These are phyloP conservation scores for Octodon degus DNA, from an alignment of 2,113 vertebrate species.

Conservation along the genomic window DNA sequence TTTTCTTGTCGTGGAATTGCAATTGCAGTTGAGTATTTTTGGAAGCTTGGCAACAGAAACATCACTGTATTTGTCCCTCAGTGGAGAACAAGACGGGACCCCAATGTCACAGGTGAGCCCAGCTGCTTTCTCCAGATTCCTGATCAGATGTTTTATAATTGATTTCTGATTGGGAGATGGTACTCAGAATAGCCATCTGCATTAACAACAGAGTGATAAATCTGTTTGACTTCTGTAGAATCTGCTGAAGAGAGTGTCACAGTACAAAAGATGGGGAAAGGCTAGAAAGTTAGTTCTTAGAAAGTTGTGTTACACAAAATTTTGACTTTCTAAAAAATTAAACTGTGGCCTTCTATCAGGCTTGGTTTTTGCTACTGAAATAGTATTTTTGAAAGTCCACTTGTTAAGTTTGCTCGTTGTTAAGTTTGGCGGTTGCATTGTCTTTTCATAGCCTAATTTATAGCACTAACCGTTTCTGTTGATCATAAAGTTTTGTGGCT, in stretches of 20 bases:
- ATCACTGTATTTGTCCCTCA: slow-evolving; percentile 99
- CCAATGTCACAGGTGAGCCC: slow-evolving; percentile 92
- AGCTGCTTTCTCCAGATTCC: background rate
- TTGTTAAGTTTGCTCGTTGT: slow-evolving; percentile 8
- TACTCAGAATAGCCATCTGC: background rate
- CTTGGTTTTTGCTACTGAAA: slow-evolving; percentile 29
- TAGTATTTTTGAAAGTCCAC: slow-evolving; percentile 35
- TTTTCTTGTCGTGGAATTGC: slow-evolving; percentile 98
- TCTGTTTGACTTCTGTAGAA: background rate
- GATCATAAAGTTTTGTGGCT: background rate
- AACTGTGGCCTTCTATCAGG: background rate
- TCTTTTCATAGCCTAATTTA: slow-evolving; percentile 7
- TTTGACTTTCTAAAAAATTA: slow-evolving; percentile 2
- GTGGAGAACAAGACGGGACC: slow-evolving; percentile 95
- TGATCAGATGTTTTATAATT: background rate
- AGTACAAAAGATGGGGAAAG: background rate
- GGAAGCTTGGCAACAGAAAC: slow-evolving; percentile 95
- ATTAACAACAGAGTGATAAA: background rate
- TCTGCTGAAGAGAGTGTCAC: background rate
- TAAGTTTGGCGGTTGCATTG: background rate
- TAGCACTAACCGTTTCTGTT: background rate
- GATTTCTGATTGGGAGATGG: background rate
- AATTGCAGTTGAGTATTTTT: slow-evolving; percentile 96
- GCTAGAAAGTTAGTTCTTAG: background rate
- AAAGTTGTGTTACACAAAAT: background rate